These are phyloP conservation scores for Aramus guarauna DNA, from an alignment of 2,113 vertebrate genomes.

Conservation along the genomic window DNA sequence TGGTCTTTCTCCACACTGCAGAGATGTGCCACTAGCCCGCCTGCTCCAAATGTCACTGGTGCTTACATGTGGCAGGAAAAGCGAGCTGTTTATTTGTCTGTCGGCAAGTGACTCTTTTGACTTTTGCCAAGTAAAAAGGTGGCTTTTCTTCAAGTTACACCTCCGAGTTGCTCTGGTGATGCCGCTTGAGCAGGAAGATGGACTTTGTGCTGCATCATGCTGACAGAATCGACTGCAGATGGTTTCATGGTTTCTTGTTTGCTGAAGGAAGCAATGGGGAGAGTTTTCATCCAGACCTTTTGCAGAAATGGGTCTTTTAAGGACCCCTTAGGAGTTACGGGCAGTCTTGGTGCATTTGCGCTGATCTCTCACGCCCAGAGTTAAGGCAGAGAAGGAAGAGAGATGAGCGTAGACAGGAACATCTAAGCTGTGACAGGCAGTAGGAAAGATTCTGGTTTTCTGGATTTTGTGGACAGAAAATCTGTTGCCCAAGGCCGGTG, in stretches of 20 bases:
- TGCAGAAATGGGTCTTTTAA: background rate
- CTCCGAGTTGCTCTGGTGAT: background rate
- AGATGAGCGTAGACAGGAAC: background rate
- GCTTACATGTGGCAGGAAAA: background rate
- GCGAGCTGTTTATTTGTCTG: background rate
- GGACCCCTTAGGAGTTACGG: background rate
- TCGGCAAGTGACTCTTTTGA: no score
- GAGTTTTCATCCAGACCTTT: background rate
- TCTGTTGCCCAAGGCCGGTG: background rate
- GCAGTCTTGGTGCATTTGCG: background rate
- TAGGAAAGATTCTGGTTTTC: background rate
- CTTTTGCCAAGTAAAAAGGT: background rate
- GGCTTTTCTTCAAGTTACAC: background rate
- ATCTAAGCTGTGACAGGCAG: background rate
- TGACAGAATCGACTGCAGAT: background rate
- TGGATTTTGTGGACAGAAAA: background rate
- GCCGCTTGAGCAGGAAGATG: fast-evolving
- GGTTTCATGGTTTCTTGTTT: background rate
- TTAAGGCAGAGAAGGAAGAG: background rate
- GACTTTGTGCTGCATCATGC: background rate
- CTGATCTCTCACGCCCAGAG: background rate
- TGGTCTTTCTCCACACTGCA: background rate
- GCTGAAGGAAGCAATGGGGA: background rate
- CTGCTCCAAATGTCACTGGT: background rate
- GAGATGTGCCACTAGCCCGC: background rate